These are phyloP conservation scores for Pteruthius melanotis DNA, from an alignment of 2,113 vertebrate species.

Conservation along the genomic window DNA sequence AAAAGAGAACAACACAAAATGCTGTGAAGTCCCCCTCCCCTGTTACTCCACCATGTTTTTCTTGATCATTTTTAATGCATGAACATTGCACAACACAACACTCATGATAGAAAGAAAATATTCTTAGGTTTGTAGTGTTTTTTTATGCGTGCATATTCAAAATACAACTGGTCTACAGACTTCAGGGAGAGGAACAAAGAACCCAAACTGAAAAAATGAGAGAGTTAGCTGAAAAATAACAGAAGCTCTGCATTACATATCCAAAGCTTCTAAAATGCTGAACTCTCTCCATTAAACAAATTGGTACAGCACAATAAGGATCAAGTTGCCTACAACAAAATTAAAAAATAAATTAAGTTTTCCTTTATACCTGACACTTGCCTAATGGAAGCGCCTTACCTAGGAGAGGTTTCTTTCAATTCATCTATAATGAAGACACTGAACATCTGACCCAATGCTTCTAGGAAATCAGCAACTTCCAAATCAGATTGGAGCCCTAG, in stretches of 20 bases:
- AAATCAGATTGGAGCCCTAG: not conserved
- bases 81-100: not conserved
- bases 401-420: not conserved
- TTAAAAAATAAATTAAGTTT: not conserved
- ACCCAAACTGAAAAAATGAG: not conserved
- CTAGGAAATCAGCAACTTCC: not conserved
- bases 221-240: not conserved
- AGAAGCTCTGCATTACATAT: not conserved
- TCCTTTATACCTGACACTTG: not conserved
- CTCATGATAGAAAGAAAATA: not conserved
- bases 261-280: not conserved
- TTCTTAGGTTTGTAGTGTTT: accelerated
- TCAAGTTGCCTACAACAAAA: not conserved
- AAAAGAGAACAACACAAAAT: not conserved
- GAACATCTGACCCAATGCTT: not conserved
- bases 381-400: not conserved
- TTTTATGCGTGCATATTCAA: not conserved
- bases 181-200: not conserved
- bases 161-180: not conserved
- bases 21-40: not conserved
- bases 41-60: not conserved
- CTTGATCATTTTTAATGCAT: not conserved
- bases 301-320: not conserved
- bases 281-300: not conserved
- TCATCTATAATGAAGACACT: not conserved